Evolutionary conservation across 2,888 invertebrate species (phyloP).

Genomic region (Eilema caniola): DNA sequence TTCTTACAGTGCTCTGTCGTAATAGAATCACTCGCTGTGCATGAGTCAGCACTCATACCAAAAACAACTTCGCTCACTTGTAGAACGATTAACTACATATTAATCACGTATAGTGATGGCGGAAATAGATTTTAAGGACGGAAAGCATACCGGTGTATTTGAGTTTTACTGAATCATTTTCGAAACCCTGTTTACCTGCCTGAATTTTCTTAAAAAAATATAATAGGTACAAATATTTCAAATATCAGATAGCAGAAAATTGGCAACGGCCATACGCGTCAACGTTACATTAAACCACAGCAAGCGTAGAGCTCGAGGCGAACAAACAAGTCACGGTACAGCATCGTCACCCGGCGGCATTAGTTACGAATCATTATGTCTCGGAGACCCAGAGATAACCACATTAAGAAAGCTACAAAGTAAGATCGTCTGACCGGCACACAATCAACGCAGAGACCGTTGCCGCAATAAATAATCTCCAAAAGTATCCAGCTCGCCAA

Average conservation of each 20-base stretch:
- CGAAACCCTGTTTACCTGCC: constrained; percentile 80
- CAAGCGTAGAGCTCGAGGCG: neutral
- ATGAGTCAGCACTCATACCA: neutral
- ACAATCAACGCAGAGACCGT: constrained; percentile 23
- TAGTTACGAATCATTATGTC: neutral
- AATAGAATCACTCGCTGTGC: neutral
- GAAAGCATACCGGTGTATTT: constrained; percentile 26
- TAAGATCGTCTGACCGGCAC: constrained; percentile 25
- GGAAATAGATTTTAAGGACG: neutral
- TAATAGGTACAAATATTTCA: constrained; percentile 45
- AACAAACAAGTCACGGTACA: constrained; percentile 9
- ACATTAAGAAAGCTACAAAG: constrained; percentile 33
- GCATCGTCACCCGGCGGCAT: constrained; percentile 16
- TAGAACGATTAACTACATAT: neutral
- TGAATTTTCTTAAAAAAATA: constrained; percentile 53
- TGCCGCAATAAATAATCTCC: constrained; percentile 40
- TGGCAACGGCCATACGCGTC: constrained; percentile 30
- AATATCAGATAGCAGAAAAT: constrained; percentile 44
- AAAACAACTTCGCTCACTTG: neutral
- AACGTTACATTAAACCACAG: neutral
- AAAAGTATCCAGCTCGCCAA: constrained; percentile 26
- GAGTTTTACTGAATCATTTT: constrained; percentile 55
- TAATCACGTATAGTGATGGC: neutral
- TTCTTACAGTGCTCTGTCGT: neutral
- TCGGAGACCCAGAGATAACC: constrained; percentile 11